Conservation (phyloP, 2,797 vertebrate species). For the Scolopax rusticola region DNA sequence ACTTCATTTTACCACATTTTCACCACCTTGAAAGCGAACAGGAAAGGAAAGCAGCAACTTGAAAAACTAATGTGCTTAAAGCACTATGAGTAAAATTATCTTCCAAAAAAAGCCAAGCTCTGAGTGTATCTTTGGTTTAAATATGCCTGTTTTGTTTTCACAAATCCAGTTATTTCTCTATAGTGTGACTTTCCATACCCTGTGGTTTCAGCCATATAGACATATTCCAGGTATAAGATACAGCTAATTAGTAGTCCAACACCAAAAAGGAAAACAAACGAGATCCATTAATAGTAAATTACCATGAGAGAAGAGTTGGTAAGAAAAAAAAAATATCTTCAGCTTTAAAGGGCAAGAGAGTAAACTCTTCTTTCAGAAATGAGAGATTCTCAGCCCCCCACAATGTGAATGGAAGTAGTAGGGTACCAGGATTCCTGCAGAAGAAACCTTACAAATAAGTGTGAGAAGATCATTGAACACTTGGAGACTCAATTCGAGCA, state of each 20-base stretch:
- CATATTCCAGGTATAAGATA: background rate
- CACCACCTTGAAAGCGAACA: background rate
- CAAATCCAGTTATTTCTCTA: slow-evolving; percentile 1
- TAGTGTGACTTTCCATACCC: background rate
- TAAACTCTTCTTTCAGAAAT: background rate
- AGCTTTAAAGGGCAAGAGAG: background rate
- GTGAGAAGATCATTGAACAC: background rate
- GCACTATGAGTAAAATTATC: background rate
- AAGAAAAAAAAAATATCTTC: background rate
- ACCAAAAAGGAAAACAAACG: background rate
- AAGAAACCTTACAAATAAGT: background rate
- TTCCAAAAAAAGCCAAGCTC: background rate
- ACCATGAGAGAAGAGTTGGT: background rate
- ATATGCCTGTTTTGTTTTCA: background rate
- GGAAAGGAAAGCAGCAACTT: background rate
- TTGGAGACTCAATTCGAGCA: background rate
- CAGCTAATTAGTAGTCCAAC: background rate
- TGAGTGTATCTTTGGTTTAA: background rate
- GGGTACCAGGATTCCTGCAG: background rate
- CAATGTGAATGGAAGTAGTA: background rate
- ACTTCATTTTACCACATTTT: background rate
- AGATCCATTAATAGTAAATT: background rate
- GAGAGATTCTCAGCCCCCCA: background rate
- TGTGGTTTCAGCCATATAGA: background rate
- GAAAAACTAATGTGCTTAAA: background rate